A percentile compares a stretch with the other conserved stretches of the same genome.
Evolutionary conservation across 2,797 vertebrate species (phyloP).

Genomic region (Bovichtus variegatus): DNA sequence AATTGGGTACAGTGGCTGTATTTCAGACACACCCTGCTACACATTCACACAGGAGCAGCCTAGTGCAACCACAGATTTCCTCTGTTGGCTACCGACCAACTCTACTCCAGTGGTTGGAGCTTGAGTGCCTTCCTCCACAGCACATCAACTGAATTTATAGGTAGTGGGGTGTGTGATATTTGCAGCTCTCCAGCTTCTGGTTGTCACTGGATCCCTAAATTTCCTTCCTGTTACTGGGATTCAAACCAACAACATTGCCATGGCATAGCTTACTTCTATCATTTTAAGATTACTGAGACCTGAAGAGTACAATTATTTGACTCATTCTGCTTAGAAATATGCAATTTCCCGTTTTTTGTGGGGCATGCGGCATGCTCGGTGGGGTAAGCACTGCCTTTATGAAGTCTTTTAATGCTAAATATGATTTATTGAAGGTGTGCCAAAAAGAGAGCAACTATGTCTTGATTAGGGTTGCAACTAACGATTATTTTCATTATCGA

Average conservation of each 20-base stretch:
- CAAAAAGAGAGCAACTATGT: neutral
- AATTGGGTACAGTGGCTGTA: constrained; percentile 57
- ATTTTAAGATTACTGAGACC: constrained; percentile 34
- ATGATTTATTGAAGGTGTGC: constrained; percentile 17
- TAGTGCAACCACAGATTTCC: constrained; percentile 75
- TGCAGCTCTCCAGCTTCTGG: constrained; percentile 67
- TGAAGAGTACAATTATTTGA: constrained; percentile 33
- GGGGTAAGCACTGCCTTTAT: constrained; percentile 8
- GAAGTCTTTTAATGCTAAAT: constrained; percentile 14
- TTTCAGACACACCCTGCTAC: constrained; percentile 76
- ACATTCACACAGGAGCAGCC: constrained; percentile 78
- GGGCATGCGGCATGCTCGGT: constrained; percentile 8
- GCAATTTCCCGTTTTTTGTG: neutral
- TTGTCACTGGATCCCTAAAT: constrained; percentile 70
- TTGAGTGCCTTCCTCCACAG: constrained; percentile 73
- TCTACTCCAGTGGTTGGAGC: constrained; percentile 69
- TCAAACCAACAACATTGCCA: constrained; percentile 50
- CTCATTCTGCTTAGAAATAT: constrained; percentile 25
- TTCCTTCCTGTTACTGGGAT: constrained; percentile 48
- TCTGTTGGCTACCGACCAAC: constrained; percentile 72
- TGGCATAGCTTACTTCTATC: constrained; percentile 18
- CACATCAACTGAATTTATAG: constrained; percentile 77
- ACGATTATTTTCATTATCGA: too few species aligned
- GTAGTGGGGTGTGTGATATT: constrained; percentile 64
- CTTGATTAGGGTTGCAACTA: neutral